phyloP scores from a whole-genome alignment of 2,113 vertebrate species.

The Macroglossus sobrinus region DNA sequence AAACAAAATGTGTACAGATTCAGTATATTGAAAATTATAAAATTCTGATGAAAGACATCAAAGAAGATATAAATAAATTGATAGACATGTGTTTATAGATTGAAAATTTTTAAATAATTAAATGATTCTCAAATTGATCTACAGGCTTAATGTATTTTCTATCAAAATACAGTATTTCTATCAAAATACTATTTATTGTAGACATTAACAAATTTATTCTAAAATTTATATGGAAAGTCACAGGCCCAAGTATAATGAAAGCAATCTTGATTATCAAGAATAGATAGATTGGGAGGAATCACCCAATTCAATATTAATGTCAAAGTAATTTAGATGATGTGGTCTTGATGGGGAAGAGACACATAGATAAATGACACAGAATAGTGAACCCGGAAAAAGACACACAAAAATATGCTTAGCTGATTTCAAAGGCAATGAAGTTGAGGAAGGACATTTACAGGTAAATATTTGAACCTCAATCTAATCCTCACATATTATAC shows the following conservation, averaged over 20 bases:
- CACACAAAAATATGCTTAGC: neutral
- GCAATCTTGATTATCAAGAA: neutral
- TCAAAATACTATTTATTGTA: neutral
- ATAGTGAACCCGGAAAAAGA: neutral
- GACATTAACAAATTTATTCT: neutral
- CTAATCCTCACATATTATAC: neutral
- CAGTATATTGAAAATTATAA: neutral
- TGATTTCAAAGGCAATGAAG: neutral
- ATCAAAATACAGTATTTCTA: neutral
- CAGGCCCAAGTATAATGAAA: neutral
- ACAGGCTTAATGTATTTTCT: neutral
- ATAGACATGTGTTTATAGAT: neutral
- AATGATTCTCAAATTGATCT: neutral
- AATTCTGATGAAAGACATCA: neutral
- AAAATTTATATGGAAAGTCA: neutral
- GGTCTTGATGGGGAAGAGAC: rapidly evolving
- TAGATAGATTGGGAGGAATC: neutral
- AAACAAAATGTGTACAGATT: neutral
- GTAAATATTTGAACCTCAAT: neutral
- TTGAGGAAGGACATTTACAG: neutral
- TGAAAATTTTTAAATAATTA: neutral
- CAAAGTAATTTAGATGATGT: neutral
- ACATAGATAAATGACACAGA: neutral
- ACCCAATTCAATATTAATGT: neutral
- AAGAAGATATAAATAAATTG: neutral